Evolutionary conservation across 2,113 vertebrate genomes (phyloP).

Genomic region (Leuciscus idus): DNA sequence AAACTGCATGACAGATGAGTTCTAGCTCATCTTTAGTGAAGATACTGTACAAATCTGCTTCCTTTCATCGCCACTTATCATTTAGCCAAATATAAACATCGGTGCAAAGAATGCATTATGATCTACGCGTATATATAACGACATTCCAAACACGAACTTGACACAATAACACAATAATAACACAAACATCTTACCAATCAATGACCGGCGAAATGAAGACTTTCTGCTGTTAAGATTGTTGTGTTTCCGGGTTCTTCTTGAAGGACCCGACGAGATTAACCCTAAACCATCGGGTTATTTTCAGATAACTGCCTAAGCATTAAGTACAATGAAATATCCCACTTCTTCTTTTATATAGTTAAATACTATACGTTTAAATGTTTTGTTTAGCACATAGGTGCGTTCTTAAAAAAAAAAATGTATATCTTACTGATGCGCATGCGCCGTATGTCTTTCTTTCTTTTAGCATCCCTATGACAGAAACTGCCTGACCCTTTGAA

Average conservation of each 20-base stretch:
- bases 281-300: background rate
- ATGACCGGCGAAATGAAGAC: background rate
- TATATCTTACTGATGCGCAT: background rate
- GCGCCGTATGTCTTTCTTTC: background rate
- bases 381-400: background rate
- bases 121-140: background rate
- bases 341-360: background rate
- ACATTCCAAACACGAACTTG: background rate
- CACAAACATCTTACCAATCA: background rate
- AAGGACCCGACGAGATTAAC: background rate
- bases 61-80: background rate
- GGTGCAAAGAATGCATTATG: background rate
- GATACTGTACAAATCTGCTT: background rate
- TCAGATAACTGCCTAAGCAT: background rate
- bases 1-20: background rate
- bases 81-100: background rate
- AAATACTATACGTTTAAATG: background rate
- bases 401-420: too few species aligned
- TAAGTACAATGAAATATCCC: background rate
- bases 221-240: background rate
- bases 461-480: background rate
- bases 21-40: background rate
- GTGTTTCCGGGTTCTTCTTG: constrained; percentile 30
- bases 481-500: background rate
- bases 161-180: background rate